A percentile compares a stretch with the other conserved stretches of the same genome.
Evolutionary conservation across 2,113 vertebrate genomes (phyloP).

Genomic region (Toxotes chatareus): DNA sequence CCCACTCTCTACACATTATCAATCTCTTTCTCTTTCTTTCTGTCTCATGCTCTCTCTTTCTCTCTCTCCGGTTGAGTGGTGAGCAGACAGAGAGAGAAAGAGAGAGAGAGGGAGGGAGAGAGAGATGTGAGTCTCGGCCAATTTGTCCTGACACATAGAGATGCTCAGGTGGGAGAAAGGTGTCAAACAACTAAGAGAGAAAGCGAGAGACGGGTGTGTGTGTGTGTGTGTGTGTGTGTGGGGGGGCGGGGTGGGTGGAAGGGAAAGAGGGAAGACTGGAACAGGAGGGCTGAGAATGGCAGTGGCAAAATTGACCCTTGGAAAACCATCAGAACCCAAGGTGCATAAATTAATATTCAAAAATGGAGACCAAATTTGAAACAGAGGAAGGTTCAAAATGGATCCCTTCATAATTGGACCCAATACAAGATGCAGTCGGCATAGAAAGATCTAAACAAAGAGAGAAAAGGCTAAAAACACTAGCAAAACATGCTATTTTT

Average conservation of each 20-base stretch:
- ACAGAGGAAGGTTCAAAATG: not conserved
- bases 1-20: slow-evolving; percentile 72
- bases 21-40: slow-evolving; percentile 75
- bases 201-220: slow-evolving; percentile 44
- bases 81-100: slow-evolving; percentile 72
- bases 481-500: not conserved
- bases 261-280: slow-evolving; percentile 19
- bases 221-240: slow-evolving; percentile 47
- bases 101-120: slow-evolving; percentile 68
- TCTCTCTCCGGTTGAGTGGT: slow-evolving; percentile 79
- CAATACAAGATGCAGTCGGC: not conserved
- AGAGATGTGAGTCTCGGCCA: slow-evolving; percentile 87
- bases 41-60: slow-evolving; percentile 49
- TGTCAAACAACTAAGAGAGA: slow-evolving; percentile 79
- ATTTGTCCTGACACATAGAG: slow-evolving; percentile 79
- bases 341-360: too few relatives aligned
- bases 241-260: not conserved
- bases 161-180: slow-evolving; percentile 85
- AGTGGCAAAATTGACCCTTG: not conserved
- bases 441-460: not conserved
- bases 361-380: not conserved
- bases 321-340: not conserved
- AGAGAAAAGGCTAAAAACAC: not conserved
- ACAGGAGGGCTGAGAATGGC: slow-evolving; percentile 52
- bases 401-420: not conserved